Evolutionary conservation across 1,140 invertebrate species (phyloP), one percentile per base, ranked within the genome.

Genomic region (Drosophila mojavensis): DNA sequence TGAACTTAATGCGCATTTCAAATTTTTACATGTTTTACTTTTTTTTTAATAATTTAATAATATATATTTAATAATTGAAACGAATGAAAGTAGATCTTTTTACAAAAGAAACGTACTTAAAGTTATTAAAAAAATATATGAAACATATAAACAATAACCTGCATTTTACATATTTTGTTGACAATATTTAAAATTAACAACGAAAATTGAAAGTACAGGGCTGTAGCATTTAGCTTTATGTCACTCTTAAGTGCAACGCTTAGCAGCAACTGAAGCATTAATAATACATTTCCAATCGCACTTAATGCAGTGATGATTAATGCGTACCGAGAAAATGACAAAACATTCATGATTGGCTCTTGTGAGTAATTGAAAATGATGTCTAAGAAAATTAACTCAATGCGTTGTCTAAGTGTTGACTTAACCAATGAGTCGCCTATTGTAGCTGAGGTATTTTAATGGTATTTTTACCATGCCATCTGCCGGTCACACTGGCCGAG

Each of bases 71-170:
- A 84, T 88, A 69, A 84, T 89, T 66, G 68, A 70, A 86, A 72
- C 59, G 68, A 86, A 69, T 78, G 84, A 75, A 79, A 74, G 74
- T 78, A 81, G 80, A 76, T 78, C 84, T 88, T 88, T 88, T 89
- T 89, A 88, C 81, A 89, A 80, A 83, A 89, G 70, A 78, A 88
- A 83, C 41, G 80, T 84, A 88, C 80, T 83, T 88, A 88, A 89
- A 82, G 69, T 72, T 84, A 86, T 76, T 78, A 86, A 86, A 86
- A 33, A 33, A 86, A 74, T 56, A 81, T 66, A 78, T 81, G 68
- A 85, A 81, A 79, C 45, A 39, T 17, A 47, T 43, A 56, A 28
- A 11, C 13, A 24, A 24, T 24, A 24, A 20, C 3, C 36, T 58
- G 48, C 17, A 39, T 62, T 69, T 9, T 45, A 36, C 10, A 2